Evolutionary conservation across 1,140 invertebrate species (phyloP).

Genomic region (Diorhabda elongata): DNA sequence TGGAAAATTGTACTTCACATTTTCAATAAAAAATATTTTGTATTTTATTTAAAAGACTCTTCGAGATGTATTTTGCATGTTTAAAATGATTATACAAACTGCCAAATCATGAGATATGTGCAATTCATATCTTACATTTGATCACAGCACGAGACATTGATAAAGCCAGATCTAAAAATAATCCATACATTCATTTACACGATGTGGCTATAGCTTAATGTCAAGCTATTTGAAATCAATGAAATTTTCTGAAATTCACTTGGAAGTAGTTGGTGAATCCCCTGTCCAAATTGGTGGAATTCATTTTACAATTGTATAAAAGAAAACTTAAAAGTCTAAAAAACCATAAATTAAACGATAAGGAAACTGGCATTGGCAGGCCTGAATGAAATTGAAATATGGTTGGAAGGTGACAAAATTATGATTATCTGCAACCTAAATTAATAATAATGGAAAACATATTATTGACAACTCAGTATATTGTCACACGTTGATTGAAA

Average conservation of each 20-base stretch:
- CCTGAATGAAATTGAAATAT: conserved; percentile 1
- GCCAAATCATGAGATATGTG: conserved; percentile 1
- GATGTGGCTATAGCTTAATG: background rate
- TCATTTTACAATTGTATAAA: background rate
- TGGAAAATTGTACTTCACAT: background rate
- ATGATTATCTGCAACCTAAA: background rate
- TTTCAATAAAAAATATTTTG: conserved; percentile 5
- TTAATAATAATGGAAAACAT: background rate
- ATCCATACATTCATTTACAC: background rate
- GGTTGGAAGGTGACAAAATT: conserved; percentile 1
- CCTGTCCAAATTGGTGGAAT: background rate
- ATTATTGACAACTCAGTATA: background rate
- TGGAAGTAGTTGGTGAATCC: background rate
- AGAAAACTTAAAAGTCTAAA: background rate
- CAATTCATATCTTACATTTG: conserved; percentile 5
- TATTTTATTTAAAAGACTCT: background rate
- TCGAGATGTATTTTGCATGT: no score
- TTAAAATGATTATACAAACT: background rate
- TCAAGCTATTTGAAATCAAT: background rate
- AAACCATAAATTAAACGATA: background rate
- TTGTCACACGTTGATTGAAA: background rate
- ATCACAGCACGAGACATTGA: background rate
- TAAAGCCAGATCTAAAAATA: background rate
- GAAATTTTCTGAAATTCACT: background rate
- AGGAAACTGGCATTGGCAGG: background rate